phyloP scores from a whole-genome alignment of 2,888 invertebrate species.

The Nephrotoma flavescens region DNA sequence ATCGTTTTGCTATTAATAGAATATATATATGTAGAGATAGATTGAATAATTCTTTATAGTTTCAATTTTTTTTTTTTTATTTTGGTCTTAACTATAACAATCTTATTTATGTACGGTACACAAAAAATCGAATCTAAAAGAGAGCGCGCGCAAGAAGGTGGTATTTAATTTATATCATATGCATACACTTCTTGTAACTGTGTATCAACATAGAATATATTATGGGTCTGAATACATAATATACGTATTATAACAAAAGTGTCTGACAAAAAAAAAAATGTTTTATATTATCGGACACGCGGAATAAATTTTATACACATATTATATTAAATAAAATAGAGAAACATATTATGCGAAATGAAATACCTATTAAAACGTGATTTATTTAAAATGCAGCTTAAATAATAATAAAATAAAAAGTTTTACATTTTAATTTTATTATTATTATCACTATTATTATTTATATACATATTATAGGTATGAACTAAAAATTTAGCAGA shows the following conservation, averaged over 20 bases:
- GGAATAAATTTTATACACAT: neutral
- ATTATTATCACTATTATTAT: neutral
- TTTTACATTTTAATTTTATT: neutral
- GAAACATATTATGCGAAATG: neutral
- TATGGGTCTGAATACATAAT: neutral
- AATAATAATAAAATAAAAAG: neutral
- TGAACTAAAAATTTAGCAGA: neutral
- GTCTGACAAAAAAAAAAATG: neutral
- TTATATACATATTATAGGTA: neutral
- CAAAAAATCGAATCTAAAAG: neutral
- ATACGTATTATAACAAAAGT: neutral
- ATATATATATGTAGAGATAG: neutral
- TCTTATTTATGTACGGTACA: neutral
- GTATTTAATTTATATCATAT: neutral
- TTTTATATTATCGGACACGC: neutral
- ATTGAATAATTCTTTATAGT: neutral
- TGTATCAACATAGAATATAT: neutral
- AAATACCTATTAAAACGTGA: neutral
- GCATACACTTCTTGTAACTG: neutral
- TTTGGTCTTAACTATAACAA: neutral
- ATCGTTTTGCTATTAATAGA: neutral
- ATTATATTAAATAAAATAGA: neutral
- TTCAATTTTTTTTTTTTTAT: neutral
- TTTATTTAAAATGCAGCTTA: neutral
- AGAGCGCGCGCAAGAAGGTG: neutral